Percentiles rank a stretch among this genome's conserved stretches.
Conservation (phyloP, 2,797 vertebrate species). For the Chiropotes sagulatus region DNA sequence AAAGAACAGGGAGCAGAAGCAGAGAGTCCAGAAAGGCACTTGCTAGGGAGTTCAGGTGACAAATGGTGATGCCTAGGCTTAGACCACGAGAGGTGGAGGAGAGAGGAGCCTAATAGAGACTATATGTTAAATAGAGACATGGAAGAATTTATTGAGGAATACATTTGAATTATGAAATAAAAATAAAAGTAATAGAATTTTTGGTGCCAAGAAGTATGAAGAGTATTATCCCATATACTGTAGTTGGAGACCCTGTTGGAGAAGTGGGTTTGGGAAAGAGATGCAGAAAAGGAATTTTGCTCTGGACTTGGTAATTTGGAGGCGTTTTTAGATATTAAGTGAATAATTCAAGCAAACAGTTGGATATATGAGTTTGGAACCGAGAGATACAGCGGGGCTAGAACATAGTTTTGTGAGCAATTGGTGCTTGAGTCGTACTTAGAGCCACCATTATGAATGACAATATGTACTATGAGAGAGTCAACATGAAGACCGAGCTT, state of each 20-base stretch:
- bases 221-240: rapidly evolving
- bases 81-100: rapidly evolving
- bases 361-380: background rate
- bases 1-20: rapidly evolving
- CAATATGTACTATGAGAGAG: no score
- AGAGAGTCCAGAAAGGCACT: background rate
- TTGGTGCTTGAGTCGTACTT: background rate
- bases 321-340: background rate
- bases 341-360: background rate
- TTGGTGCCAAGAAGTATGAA: background rate
- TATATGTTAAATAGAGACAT: background rate
- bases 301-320: background rate
- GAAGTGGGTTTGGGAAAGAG: background rate
- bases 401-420: background rate
- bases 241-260: background rate
- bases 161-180: background rate
- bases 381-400: no score
- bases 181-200: background rate
- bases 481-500: rapidly evolving
- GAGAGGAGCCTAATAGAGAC: background rate
- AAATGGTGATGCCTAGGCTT: background rate
- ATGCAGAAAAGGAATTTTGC: no score
- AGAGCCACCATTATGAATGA: background rate
- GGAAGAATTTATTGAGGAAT: background rate
- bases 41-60: no score